phyloP scores from a whole-genome alignment of 2,888 invertebrate genomes.

The Lepetodrilus schrolli region DNA sequence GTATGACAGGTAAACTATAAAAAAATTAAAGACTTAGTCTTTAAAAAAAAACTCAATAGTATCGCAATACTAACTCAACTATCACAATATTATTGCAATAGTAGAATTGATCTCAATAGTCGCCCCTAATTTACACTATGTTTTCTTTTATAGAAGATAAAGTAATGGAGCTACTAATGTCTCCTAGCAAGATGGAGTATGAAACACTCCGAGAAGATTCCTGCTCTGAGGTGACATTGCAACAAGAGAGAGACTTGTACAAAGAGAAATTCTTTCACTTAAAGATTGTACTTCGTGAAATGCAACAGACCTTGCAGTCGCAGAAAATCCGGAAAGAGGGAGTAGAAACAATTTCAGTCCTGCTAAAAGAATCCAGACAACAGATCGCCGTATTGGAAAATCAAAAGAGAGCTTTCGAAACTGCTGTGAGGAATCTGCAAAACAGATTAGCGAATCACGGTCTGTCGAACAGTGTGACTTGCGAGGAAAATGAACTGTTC shows the following conservation, averaged over 20 bases:
- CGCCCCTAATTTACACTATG: too few relatives aligned
- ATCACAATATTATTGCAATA: too few relatives aligned
- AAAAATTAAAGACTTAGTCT: too few relatives aligned
- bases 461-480: constrained; percentile 49
- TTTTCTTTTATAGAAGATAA: too few relatives aligned
- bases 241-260: constrained; percentile 49
- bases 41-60: too few relatives aligned
- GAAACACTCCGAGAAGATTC: too few relatives aligned
- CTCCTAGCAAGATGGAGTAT: too few relatives aligned
- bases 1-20: too few relatives aligned
- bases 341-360: constrained; percentile 60
- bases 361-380: constrained; percentile 60
- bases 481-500: constrained; percentile 62
- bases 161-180: too few relatives aligned
- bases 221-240: constrained; percentile 36
- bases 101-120: too few relatives aligned
- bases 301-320: constrained; percentile 54
- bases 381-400: constrained; percentile 52
- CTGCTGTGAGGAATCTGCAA: constrained; percentile 58
- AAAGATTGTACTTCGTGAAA: constrained; percentile 49
- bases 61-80: too few relatives aligned
- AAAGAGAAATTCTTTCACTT: constrained; percentile 57
- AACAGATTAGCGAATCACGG: constrained; percentile 57
- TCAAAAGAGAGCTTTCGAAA: constrained; percentile 53
- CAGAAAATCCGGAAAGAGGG: constrained; percentile 59